These are phyloP conservation scores for Chrysogorgia sp. DNA, from an alignment of 92 coral and sea anemone species.

Conservation along the genomic window DNA sequence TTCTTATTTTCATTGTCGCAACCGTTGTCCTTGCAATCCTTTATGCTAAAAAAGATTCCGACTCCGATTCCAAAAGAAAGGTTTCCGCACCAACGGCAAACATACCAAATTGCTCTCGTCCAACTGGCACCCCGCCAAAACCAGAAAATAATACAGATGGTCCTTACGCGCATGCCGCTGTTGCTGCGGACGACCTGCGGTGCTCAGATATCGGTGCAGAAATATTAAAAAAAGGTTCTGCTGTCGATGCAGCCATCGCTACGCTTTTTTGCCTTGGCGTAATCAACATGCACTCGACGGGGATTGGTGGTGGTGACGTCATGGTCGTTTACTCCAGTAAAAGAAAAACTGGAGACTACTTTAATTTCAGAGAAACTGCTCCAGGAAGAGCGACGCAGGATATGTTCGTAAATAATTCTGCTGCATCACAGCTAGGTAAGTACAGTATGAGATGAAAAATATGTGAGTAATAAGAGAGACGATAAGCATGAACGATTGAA, in stretches of 20 bases:
- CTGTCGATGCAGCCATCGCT: constrained; percentile 91
- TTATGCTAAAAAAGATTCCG: constrained; percentile 18
- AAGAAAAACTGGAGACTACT: constrained; percentile 56
- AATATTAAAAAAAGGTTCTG: constrained; percentile 78
- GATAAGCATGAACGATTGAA: too few relatives aligned
- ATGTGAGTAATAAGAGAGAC: too few relatives aligned
- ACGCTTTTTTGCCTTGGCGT: constrained; percentile 82
- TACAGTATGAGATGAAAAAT: background rate
- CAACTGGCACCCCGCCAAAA: constrained; percentile 18
- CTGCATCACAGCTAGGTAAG: constrained; percentile 72
- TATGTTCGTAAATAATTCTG: constrained; percentile 78
- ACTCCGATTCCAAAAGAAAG: constrained; percentile 25
- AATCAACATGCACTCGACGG: constrained; percentile 96
- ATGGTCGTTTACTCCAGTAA: constrained; percentile 74
- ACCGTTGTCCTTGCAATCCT: constrained; percentile 11
- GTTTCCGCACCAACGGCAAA: background rate
- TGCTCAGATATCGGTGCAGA: constrained; percentile 88
- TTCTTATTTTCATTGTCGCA: background rate
- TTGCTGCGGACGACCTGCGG: constrained; percentile 68
- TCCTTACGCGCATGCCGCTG: constrained; percentile 68
- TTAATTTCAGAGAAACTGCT: constrained; percentile 86
- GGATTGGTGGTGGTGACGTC: constrained; percentile 97
- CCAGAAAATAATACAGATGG: constrained; percentile 42
- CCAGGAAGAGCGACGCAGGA: constrained; percentile 66
- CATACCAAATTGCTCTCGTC: background rate